phyloP scores from a whole-genome alignment of 2,113 vertebrate species.

The Rhinogobius similis region DNA sequence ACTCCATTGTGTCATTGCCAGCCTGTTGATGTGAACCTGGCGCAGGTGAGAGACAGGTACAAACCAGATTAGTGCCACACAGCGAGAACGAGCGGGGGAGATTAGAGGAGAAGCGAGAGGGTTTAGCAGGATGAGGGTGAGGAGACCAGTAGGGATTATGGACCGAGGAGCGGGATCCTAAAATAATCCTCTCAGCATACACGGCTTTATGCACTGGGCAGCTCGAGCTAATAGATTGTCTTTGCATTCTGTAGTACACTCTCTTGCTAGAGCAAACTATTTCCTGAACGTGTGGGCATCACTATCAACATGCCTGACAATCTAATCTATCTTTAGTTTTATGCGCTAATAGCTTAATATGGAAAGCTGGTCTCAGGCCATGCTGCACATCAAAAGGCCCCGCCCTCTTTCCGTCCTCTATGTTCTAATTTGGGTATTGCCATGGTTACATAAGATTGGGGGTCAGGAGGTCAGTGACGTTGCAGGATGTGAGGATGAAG shows the following conservation, averaged over 20 bases:
- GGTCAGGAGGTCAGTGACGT: constrained; percentile 73
- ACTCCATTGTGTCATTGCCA: constrained; percentile 28
- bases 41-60: constrained; percentile 56
- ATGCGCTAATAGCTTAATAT: constrained; percentile 57
- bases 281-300: not conserved
- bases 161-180: constrained; percentile 70
- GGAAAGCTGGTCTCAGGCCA: constrained; percentile 54
- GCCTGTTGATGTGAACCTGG: constrained; percentile 57
- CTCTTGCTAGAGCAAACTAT: constrained; percentile 26
- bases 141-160: constrained; percentile 75
- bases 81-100: constrained; percentile 47
- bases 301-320: not conserved
- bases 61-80: constrained; percentile 62
- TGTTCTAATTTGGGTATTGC: constrained; percentile 73
- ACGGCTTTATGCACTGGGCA: constrained; percentile 55
- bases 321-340: constrained; percentile 17
- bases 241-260: constrained; percentile 12
- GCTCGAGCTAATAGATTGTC: constrained; percentile 37
- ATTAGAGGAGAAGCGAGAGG: constrained; percentile 71
- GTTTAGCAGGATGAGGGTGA: constrained; percentile 74
- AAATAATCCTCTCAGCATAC: constrained; percentile 78
- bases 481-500: constrained; percentile 49
- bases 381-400: constrained; percentile 47
- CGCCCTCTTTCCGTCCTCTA: constrained; percentile 60
- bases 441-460: constrained; percentile 73